A percentile compares a stretch with the other conserved stretches of the same genome.
phyloP scores from a whole-genome alignment of 2,113 vertebrate species.

The Noctilio leporinus region DNA sequence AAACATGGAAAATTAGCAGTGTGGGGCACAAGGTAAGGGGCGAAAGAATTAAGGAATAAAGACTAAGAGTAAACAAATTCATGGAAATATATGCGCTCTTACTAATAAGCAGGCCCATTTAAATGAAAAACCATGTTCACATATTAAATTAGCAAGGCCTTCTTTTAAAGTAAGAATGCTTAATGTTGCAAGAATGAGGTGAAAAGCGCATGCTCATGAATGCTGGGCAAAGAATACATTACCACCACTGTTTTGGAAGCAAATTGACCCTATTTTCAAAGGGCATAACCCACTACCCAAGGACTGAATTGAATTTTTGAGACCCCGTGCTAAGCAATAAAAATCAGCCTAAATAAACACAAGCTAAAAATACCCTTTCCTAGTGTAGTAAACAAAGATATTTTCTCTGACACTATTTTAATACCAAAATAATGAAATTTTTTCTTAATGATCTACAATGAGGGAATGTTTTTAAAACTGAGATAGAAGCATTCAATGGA shows the following conservation, averaged over 20 bases:
- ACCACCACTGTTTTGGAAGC: background rate
- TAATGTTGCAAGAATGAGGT: background rate
- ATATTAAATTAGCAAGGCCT: background rate
- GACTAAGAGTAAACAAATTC: background rate
- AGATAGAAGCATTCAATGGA: background rate
- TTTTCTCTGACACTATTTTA: background rate
- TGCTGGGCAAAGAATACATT: background rate
- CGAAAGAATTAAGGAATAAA: background rate
- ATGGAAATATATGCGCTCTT: background rate
- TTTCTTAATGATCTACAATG: background rate
- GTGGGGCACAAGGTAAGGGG: background rate
- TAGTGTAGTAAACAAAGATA: background rate
- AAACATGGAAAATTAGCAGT: background rate
- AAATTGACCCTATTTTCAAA: background rate
- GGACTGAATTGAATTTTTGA: background rate
- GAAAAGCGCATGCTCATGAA: background rate
- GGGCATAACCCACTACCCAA: background rate
- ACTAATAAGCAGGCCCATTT: background rate
- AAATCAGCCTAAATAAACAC: background rate
- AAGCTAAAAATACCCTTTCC: background rate
- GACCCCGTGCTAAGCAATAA: conserved; percentile 2
- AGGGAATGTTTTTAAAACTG: background rate
- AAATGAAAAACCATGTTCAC: background rate
- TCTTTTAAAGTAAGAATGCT: background rate
- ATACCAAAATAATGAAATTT: background rate